Evolutionary conservation across 1,140 invertebrate species (phyloP).

Genomic region (Bradynema listronoti): DNA sequence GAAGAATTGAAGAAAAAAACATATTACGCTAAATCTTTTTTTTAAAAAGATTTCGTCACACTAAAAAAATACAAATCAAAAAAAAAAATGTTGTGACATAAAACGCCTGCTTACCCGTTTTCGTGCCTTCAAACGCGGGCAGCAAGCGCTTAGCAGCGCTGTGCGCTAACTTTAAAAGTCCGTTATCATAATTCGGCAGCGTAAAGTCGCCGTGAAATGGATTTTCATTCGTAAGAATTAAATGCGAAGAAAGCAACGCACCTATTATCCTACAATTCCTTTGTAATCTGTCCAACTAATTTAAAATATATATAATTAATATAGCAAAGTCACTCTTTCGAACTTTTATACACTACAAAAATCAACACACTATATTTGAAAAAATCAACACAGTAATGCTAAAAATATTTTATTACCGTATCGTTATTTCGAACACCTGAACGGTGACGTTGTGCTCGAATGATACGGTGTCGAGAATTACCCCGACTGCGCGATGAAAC

Average conservation of each 20-base stretch:
- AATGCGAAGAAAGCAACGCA: conserved; percentile 66
- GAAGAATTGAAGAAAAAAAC: too few relatives aligned
- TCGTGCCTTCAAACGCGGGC: conserved; percentile 65
- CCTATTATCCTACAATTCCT: conserved; percentile 63
- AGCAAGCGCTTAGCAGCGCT: conserved; percentile 65
- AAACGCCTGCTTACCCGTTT: conserved; percentile 60
- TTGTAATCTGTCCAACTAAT: neutral
- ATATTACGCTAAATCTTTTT: too few relatives aligned
- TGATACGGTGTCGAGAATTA: conserved; percentile 65
- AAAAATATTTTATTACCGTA: conserved; percentile 63
- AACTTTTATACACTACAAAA: too few relatives aligned
- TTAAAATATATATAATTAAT: too few relatives aligned
- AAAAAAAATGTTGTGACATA: too few relatives aligned
- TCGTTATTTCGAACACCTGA: conserved; percentile 70
- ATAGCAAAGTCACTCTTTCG: too few relatives aligned
- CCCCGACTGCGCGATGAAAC: conserved; percentile 65
- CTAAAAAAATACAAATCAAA: too few relatives aligned
- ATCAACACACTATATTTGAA: neutral
- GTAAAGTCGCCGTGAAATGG: conserved; percentile 65
- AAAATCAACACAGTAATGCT: conserved; percentile 5
- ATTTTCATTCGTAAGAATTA: conserved; percentile 65
- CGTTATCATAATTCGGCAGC: conserved; percentile 64
- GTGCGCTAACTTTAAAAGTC: conserved; percentile 65
- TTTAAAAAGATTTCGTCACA: too few relatives aligned
- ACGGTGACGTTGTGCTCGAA: conserved; percentile 68